phyloP scores from a whole-genome alignment of 2,113 vertebrate species.

The Girardinichthys multiradiatus region DNA sequence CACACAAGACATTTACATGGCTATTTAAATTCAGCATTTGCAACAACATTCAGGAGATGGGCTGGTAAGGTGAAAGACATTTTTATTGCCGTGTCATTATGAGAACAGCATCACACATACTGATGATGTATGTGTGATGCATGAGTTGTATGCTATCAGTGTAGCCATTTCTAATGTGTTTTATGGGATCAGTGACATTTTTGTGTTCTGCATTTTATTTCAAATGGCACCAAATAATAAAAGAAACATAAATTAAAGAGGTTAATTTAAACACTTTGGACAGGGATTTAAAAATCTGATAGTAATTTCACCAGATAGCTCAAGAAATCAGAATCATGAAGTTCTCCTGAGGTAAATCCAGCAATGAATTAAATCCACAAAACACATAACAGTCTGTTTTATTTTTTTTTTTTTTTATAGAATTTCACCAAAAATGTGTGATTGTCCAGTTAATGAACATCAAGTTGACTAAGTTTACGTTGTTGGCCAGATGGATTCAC shows the following conservation, averaged over 20 bases:
- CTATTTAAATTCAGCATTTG: slow-evolving; percentile 25
- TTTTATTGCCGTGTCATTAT: not conserved
- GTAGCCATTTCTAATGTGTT: not conserved
- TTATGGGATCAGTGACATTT: not conserved
- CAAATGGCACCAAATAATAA: not conserved
- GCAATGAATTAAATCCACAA: too few relatives aligned
- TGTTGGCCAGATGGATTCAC: too few relatives aligned
- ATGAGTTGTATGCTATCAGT: not conserved
- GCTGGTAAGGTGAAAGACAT: not conserved
- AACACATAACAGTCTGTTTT: too few relatives aligned
- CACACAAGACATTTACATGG: slow-evolving; percentile 36
- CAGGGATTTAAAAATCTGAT: not conserved
- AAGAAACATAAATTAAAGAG: not conserved
- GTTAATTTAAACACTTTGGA: not conserved
- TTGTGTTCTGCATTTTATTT: not conserved
- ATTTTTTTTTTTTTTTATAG: too few relatives aligned
- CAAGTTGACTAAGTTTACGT: too few relatives aligned
- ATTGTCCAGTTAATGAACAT: too few relatives aligned
- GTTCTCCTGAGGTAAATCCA: too few relatives aligned
- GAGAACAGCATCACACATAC: not conserved
- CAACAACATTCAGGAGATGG: not conserved
- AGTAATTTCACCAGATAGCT: not conserved
- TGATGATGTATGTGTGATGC: not conserved
- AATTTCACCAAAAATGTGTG: too few relatives aligned
- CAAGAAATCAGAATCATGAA: not conserved